Evolutionary conservation across 2,797 vertebrate species (phyloP), one percentile per base, ranked within the genome.

Genomic region (Dryobates pubescens): DNA sequence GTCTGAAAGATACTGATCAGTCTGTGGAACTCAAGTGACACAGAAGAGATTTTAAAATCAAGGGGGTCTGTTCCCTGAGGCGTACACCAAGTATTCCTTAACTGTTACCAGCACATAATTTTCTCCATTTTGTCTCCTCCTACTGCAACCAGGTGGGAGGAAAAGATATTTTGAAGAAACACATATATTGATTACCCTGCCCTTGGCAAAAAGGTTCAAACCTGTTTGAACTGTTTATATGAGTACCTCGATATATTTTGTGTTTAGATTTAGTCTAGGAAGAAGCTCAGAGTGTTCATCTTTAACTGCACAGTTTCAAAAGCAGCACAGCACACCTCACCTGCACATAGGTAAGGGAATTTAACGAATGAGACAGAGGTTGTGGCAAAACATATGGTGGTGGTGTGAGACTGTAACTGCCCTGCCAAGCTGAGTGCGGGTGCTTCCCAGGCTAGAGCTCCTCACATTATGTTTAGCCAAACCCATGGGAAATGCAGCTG

Each of bases 1-100:
- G 82, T 88, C 90, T 93, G 86, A 92, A 86, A 93, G 92, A 95
- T 95, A 86, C 73, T 72, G 62, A 94, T 96, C 93, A 87, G 92
- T 90, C 91, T 90, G 90, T 78, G 64, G 68, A 92, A 65, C 49
- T 96, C 78, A 84, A 94, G 91, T 82, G 80, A 80, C 90, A 86
- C 64, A 91, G 73, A 81, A 89, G 84, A 95, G 90, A 89, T 93
- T 91, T 94, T 72, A 95, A 94, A 93, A 83, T 78, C 77, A 57
- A 75, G 74, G n/a, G 57, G 8, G 4, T 17, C 64, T 87, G 69
- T 58, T 62, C 82, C 86, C 68, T 89, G 89, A 90, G 78, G 76
- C 75, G 57, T 82, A 38, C 64, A 88, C 57, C 84, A 76, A 78
- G 12, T 69, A 78, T 87, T 92, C 75, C 79, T 89, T 92, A 86